phyloP scores from a whole-genome alignment of 2,113 vertebrate species.

The Urocitellus parryii region DNA sequence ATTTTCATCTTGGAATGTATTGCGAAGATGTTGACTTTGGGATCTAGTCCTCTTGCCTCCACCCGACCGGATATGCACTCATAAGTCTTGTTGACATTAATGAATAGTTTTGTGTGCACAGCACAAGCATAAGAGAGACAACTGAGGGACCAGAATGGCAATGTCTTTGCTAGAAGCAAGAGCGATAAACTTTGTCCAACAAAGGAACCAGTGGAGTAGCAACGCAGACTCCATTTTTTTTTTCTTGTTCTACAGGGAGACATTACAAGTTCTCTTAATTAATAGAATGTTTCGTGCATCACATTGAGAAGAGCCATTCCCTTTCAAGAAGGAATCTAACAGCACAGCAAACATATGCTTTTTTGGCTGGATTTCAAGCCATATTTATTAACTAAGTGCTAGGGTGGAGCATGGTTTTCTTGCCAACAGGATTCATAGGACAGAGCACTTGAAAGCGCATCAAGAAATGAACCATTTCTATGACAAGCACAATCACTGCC shows the following conservation, averaged over 20 bases:
- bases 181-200: slow-evolving; percentile 57
- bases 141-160: not conserved
- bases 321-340: slow-evolving; percentile 72
- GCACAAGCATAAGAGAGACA: slow-evolving; percentile 50
- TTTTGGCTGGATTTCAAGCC: slow-evolving; percentile 75
- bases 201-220: slow-evolving; percentile 48
- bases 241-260: slow-evolving; percentile 65
- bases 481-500: slow-evolving; percentile 71
- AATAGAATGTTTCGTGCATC: slow-evolving; percentile 70
- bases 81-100: slow-evolving; percentile 76
- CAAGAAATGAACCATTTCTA: slow-evolving; percentile 68
- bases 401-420: slow-evolving; percentile 76
- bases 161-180: slow-evolving; percentile 65
- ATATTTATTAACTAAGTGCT: slow-evolving; percentile 81
- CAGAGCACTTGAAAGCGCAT: slow-evolving; percentile 78
- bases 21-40: slow-evolving; percentile 76
- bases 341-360: slow-evolving; percentile 74
- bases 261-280: slow-evolving; percentile 62
- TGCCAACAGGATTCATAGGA: slow-evolving; percentile 74
- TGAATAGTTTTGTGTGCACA: slow-evolving; percentile 70
- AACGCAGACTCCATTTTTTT: not conserved
- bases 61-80: slow-evolving; percentile 66
- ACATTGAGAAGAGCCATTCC: slow-evolving; percentile 60
- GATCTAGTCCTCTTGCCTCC: slow-evolving; percentile 68
- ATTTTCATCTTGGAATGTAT: slow-evolving; percentile 69